Evolutionary conservation across 92 coral and sea anemone species (phyloP).

Genomic region (Epizoanthus scotinus): DNA sequence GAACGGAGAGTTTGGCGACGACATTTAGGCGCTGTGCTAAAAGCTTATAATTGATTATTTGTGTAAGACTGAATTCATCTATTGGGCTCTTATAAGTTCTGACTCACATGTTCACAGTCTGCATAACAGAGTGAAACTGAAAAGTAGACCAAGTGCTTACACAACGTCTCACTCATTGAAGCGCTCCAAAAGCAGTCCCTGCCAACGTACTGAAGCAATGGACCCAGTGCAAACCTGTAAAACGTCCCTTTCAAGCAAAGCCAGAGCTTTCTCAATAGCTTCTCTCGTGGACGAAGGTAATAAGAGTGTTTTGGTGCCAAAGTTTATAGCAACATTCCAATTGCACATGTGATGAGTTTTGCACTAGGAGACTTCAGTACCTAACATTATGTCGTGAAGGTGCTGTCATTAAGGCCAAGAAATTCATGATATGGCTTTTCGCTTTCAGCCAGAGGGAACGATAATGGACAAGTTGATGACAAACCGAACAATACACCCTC

Average conservation of each 20-base stretch:
- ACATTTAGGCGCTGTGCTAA: constrained; percentile 95
- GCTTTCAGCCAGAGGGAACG: constrained; percentile 49
- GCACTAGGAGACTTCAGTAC: neutral
- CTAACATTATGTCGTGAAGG: neutral
- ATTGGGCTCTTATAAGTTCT: constrained; percentile 68
- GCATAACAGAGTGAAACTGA: constrained; percentile 31
- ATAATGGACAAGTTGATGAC: constrained; percentile 72
- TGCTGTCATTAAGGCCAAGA: constrained; percentile 24
- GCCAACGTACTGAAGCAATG: constrained; percentile 21
- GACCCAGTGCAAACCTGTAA: constrained; percentile 48
- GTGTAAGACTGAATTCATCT: constrained; percentile 86
- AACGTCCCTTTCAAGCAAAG: constrained; percentile 51
- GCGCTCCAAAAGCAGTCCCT: constrained; percentile 25
- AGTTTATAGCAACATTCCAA: neutral
- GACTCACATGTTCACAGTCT: constrained; percentile 43
- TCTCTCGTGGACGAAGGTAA: constrained; percentile 82
- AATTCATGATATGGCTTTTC: constrained; percentile 25
- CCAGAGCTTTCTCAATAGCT: constrained; percentile 87
- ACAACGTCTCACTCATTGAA: neutral
- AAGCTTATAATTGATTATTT: constrained; percentile 97
- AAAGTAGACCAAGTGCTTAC: constrained; percentile 18
- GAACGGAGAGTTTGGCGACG: constrained; percentile 71
- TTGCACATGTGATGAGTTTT: neutral
- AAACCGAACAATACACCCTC: constrained; percentile 52
- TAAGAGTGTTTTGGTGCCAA: neutral